A percentile compares a stretch with the other conserved stretches of the same genome.
Evolutionary conservation across 2,888 invertebrate genomes (phyloP).

Genomic region (Drosophila quasianomalipes): DNA sequence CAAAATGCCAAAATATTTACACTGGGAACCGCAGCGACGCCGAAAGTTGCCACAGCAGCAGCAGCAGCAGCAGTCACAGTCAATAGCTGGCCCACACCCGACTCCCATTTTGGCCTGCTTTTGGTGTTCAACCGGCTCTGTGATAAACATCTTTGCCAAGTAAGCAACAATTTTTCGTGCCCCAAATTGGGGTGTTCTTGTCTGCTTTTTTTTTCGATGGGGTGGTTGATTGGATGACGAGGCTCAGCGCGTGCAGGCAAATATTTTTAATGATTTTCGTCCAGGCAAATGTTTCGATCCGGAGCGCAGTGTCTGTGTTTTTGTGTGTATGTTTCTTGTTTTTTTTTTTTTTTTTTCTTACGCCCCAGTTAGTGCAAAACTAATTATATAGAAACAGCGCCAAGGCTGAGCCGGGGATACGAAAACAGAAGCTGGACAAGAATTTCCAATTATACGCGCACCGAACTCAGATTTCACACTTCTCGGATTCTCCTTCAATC

Average conservation of each 20-base stretch:
- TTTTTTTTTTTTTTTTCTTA: slow-evolving; percentile 38
- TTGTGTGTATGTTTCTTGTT: slow-evolving; percentile 30
- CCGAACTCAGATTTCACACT: slow-evolving; percentile 30
- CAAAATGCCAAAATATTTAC: slow-evolving; percentile 76
- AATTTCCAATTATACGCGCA: slow-evolving; percentile 53
- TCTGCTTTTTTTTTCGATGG: slow-evolving; percentile 25
- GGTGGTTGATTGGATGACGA: slow-evolving; percentile 79
- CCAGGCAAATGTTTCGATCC: slow-evolving; percentile 64
- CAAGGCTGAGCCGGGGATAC: slow-evolving; percentile 17
- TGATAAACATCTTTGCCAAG: slow-evolving; percentile 84
- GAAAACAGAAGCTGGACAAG: slow-evolving; percentile 47
- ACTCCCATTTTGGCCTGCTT: slow-evolving; percentile 10
- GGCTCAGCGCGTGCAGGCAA: slow-evolving; percentile 78
- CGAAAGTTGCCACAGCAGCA: slow-evolving; percentile 3
- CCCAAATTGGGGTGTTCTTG: slow-evolving; percentile 79
- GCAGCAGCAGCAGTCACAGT: slow-evolving; percentile 32
- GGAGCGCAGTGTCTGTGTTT: slow-evolving; percentile 37
- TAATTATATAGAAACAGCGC: slow-evolving; percentile 63
- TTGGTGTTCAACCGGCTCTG: slow-evolving; percentile 57
- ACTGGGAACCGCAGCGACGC: slow-evolving; percentile 61
- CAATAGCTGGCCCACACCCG: slow-evolving; percentile 24
- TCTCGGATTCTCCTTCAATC: slow-evolving; percentile 19
- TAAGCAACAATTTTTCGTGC: slow-evolving; percentile 84
- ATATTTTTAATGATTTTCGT: slow-evolving; percentile 78
- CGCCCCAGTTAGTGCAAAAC: slow-evolving; percentile 79